Base-by-base conservation (phyloP, 2,797 vertebrate species). In the Agapornis canus region DNA sequence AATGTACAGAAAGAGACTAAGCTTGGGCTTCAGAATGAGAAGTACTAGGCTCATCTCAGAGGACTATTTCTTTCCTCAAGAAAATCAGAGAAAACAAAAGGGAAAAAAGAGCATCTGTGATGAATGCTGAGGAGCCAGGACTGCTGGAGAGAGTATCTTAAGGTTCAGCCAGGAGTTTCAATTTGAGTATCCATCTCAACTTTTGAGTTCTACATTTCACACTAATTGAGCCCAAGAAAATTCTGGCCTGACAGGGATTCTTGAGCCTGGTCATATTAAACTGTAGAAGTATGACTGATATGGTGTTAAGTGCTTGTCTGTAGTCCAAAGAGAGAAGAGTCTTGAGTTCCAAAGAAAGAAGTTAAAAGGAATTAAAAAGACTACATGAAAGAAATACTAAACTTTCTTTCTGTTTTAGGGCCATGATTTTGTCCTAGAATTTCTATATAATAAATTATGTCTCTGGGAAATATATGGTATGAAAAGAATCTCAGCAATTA, bases 151-250 rank as follows among this genome's bases (percentile, higher is more conserved):
- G 35, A 76, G 26, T 19, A 37, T 31, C 51, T 64, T 68, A 51
- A 85, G 49, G 82, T 91, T 35, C 59, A 86, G 25, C 12, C 27
- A 26, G 23, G 26, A 23, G 32, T 66, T 78, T 52, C 52, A 22
- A 29, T 85, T 39, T 72, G 51, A 72, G 43, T 35, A 73, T 48
- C 25, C n/a, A 9, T 56, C 68, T 66, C 43, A 18, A 26, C 35
- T 54, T 47, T 65, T 66, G 35, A 75, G 68, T 82, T 92, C 61
- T 64, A 69, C 45, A 51, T 43, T 76, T 65, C 57, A 61, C 26
- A 18, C 35, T 84, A 92, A 94, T 64, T 77, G 63, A 86, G 54
- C 70, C 90, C 80, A 70, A 70, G 60, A 86, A 86, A 86, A 85
- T 66, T 73, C 47, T 48, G 40, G 42, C 9, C 64, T 86, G 81